phyloP scores from a whole-genome alignment of 2,113 vertebrate species.

The Ornithorhynchus anatinus region DNA sequence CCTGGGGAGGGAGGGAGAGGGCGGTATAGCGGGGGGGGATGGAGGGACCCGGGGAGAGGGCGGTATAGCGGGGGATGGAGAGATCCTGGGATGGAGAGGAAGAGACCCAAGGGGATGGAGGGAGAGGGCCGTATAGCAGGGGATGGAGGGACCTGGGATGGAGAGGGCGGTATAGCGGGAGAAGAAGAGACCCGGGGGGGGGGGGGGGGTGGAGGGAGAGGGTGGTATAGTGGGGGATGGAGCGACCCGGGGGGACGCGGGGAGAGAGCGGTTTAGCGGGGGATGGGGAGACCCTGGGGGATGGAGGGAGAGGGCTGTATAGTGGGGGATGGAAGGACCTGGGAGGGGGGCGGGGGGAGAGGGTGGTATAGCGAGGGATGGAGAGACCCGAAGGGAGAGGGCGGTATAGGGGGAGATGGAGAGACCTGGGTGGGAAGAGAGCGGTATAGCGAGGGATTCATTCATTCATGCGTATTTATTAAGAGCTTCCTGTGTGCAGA shows the following conservation, averaged over 20 bases:
- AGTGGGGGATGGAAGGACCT: neutral
- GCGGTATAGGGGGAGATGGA: neutral
- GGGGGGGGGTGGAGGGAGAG: neutral
- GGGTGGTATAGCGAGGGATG: neutral
- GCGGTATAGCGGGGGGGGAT: neutral
- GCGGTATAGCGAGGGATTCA: neutral
- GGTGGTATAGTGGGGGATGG: neutral
- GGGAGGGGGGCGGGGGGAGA: accelerated
- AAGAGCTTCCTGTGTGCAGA: too few species aligned
- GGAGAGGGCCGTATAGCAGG: neutral
- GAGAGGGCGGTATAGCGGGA: neutral
- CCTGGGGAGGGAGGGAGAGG: neutral
- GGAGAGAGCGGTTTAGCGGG: neutral
- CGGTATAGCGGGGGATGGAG: conserved; percentile 16
- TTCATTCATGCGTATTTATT: too few species aligned
- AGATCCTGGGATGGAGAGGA: conserved; percentile 44
- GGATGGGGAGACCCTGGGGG: neutral
- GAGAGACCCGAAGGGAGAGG: conserved; percentile 22
- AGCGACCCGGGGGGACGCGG: neutral
- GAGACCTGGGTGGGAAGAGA: neutral
- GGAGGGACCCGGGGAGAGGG: neutral
- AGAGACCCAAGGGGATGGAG: conserved; percentile 20
- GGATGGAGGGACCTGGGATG: neutral
- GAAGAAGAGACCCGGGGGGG: neutral
- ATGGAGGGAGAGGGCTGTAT: neutral